Evolutionary conservation across 2,888 invertebrate genomes (phyloP), one percentile per base, ranked within the genome.

Genomic region (Leptinotarsa haldemani): DNA sequence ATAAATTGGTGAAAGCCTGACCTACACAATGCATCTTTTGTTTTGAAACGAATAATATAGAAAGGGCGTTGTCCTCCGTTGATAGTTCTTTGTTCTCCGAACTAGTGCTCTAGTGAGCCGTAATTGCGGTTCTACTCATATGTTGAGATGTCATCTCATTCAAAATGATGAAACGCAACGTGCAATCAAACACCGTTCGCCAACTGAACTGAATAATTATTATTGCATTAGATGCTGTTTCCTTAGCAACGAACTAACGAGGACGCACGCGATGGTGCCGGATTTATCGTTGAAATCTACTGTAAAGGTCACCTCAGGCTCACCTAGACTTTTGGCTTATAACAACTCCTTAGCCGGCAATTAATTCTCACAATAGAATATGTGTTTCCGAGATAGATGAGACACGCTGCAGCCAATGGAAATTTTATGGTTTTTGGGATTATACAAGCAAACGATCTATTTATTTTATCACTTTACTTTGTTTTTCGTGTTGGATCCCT

Each of bases 21-120:
- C 74, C 74, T 67, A 63, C 70, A 74, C 74, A 74, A 74, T 68
- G 56, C 74, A 67, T 70, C 70, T 74, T 74, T 74, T 74, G 74
- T 74, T 70, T 74, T 13, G n/a, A 40, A 61, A 40, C 61, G 12
- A 61, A 30, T n/a, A n/a, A 61, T 61, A 61, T 61, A 5, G 40
- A n/a, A 61, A 61, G 61, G 61, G 61, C 61, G 61, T 61, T 61
- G 61, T 40, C 61, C 61, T 61, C 16, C 18, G 61, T 61, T 61
- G 61, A 61, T 61, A n/a, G 18, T 40, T 61, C 61, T 61, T 61
- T 61, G 61, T 61, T 61, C 25, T 18, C n/a, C 18, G 61, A 61
- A 30, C 61, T 40, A 61, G 16, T n/a, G 40, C 61, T 25, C 61
- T 18, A 61, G 61, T 61, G 30, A 30, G 16, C n/a, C 13, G 40